Base-by-base conservation (phyloP, 2,113 vertebrate species). In the Lepisosteus oculatus region DNA sequence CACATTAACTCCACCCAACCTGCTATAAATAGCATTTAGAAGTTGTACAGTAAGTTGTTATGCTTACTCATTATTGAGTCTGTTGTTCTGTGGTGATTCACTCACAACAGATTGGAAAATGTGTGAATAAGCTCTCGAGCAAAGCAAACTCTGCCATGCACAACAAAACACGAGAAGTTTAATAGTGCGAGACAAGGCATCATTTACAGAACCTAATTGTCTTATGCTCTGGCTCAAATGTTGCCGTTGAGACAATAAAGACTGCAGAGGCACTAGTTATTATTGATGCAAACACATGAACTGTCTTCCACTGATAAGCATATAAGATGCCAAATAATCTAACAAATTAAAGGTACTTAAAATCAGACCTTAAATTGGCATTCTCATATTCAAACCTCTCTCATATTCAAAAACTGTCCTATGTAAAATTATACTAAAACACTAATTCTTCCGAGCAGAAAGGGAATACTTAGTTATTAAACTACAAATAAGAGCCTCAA, bases 121-220 rank as follows among this genome's bases (percentile, higher is more conserved):
- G 81, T 70, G 76, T 75, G 78, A 77, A 72, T 67, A 72, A 70
- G 80, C 85, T 87, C 79, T 80, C 43, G 12, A 85, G 86, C 79
- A 85, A 87, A 88, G 84, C 72, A 74, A 78, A 65, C 69, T 67
- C 73, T 74, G 63, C 55, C 62, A 65, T 75, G 77, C 76, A 70
- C 75, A 79, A 70, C 55, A 57, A 65, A 76, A 76, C 76, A 70
- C 75, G 78, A 69, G 77, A 76, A 71, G 81, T 85, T 80, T 86
- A 81, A 87, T 89, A 89, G 87, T 76, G 55, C 72, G 74, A 79
- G 86, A 86, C 85, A 85, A 82, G 78, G 77, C 84, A 80, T 87
- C 75, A 85, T 86, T 88, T 87, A 83, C 83, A 76, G 78, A 73
- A 71, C 70, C 63, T 57, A 69, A 70, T 83, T 79, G 68, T 72